These are phyloP conservation scores for Galago senegalensis DNA, from an alignment of 2,797 vertebrate genomes.

Conservation along the genomic window DNA sequence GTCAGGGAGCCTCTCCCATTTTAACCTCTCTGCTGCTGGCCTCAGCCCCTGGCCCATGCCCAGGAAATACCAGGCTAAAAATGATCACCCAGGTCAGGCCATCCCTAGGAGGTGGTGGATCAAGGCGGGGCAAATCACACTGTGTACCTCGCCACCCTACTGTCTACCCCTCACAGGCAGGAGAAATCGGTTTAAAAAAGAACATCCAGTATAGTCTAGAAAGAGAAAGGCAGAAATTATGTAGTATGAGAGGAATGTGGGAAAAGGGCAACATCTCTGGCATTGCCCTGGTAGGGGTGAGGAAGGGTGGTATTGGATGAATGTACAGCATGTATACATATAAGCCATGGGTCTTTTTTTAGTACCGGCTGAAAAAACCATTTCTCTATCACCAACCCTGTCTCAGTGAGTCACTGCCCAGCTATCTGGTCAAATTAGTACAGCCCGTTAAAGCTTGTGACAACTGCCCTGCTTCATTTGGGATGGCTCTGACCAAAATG, in stretches of 20 bases:
- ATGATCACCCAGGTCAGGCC: conserved; percentile 76
- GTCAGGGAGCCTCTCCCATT: conserved; percentile 53
- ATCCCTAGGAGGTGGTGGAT: conserved; percentile 70
- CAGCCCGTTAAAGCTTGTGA: conserved; percentile 62
- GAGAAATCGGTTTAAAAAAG: conserved; percentile 64
- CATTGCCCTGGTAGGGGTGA: background rate
- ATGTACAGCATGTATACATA: conserved; percentile 69
- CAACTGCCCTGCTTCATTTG: conserved; percentile 70
- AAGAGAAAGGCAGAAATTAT: conserved; percentile 34
- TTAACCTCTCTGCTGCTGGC: conserved; percentile 69
- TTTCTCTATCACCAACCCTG: conserved; percentile 67
- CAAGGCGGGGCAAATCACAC: conserved; percentile 53
- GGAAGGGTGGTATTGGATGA: conserved; percentile 29
- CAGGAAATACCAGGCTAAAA: conserved; percentile 84
- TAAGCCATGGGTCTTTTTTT: conserved; percentile 71
- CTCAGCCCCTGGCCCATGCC: conserved; percentile 37
- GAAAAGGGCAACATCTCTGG: conserved; percentile 18
- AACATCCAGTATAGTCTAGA: conserved; percentile 16
- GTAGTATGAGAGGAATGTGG: background rate
- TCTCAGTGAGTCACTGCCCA: conserved; percentile 75
- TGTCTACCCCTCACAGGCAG: background rate
- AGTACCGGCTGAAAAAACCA: conserved; percentile 10
- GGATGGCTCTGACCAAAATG: conserved; percentile 74
- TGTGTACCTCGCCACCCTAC: conserved; percentile 50
- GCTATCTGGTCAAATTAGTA: conserved; percentile 73